A percentile compares a stretch with the other conserved stretches of the same genome.
phyloP scores from a whole-genome alignment of 2,113 vertebrate species.

The Lepus europaeus region DNA sequence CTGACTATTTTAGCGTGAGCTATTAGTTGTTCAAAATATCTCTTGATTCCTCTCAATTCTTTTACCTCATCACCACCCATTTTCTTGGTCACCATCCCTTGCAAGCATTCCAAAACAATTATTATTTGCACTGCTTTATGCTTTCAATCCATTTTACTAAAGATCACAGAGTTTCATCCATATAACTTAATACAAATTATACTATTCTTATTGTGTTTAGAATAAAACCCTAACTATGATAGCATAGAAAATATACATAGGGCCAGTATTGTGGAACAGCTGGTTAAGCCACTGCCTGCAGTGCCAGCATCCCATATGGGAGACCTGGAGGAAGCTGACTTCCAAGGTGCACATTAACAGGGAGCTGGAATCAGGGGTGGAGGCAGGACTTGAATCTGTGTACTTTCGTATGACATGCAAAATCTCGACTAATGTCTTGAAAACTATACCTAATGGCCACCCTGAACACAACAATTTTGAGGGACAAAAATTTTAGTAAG shows the following conservation, averaged over 20 bases:
- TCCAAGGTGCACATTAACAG: too few relatives aligned
- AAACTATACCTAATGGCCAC: too few relatives aligned
- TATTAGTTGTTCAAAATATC: not conserved
- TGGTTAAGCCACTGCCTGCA: too few relatives aligned
- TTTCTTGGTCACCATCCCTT: not conserved
- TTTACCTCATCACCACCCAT: not conserved
- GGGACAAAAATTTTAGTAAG: not conserved
- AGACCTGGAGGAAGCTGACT: too few relatives aligned
- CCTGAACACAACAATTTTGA: too few relatives aligned
- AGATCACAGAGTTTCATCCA: not conserved
- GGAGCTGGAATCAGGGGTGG: too few relatives aligned
- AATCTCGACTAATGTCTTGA: too few relatives aligned
- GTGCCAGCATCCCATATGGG: too few relatives aligned
- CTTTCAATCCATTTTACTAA: not conserved
- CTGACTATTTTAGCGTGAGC: not conserved
- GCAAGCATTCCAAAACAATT: not conserved
- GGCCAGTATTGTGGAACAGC: too few relatives aligned
- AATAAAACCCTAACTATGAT: not conserved
- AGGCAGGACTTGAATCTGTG: too few relatives aligned
- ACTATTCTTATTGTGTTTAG: not conserved
- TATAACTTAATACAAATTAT: not conserved
- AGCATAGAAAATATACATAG: not conserved
- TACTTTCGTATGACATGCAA: too few relatives aligned
- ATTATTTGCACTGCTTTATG: not conserved
- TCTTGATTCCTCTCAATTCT: not conserved